Evolutionary conservation across 2,797 vertebrate genomes (phyloP).

Genomic region (Centropyge bicolor): DNA sequence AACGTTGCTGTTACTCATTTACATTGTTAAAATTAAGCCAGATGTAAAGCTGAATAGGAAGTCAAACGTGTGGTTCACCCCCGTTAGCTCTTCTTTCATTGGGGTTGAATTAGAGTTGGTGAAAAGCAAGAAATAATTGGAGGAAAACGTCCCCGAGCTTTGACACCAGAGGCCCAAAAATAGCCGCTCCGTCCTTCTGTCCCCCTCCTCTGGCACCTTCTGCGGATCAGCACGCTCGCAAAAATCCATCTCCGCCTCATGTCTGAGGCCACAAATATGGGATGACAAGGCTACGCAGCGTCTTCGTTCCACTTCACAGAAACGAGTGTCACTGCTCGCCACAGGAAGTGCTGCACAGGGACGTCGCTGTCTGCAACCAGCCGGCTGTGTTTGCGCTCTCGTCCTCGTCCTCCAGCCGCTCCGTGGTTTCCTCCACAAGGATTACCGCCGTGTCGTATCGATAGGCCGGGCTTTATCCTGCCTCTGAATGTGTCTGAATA

Average conservation of each 20-base stretch:
- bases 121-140: slow-evolving; percentile 23
- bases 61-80: neutral
- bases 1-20: too few relatives aligned
- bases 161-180: slow-evolving; percentile 31
- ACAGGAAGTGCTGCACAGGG: slow-evolving; percentile 6
- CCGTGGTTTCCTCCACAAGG: neutral
- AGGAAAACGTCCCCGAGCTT: slow-evolving; percentile 12
- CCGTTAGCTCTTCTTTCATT: neutral
- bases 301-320: slow-evolving; percentile 40
- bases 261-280: slow-evolving; percentile 37
- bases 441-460: neutral
- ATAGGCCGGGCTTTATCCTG: neutral
- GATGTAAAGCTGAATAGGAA: neutral
- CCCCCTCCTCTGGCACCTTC: slow-evolving; percentile 11
- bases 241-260: slow-evolving; percentile 37
- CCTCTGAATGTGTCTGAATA: slow-evolving; percentile 13
- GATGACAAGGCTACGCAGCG: slow-evolving; percentile 31
- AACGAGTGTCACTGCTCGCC: slow-evolving; percentile 5
- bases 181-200: slow-evolving; percentile 16
- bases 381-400: neutral
- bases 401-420: neutral
- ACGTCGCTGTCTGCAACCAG: neutral
- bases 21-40: too few relatives aligned
- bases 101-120: slow-evolving; percentile 1
- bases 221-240: slow-evolving; percentile 20